Evolutionary conservation across 2,888 invertebrate species (phyloP), one percentile per base, ranked within the genome.

Genomic region (Hyles lineata): DNA sequence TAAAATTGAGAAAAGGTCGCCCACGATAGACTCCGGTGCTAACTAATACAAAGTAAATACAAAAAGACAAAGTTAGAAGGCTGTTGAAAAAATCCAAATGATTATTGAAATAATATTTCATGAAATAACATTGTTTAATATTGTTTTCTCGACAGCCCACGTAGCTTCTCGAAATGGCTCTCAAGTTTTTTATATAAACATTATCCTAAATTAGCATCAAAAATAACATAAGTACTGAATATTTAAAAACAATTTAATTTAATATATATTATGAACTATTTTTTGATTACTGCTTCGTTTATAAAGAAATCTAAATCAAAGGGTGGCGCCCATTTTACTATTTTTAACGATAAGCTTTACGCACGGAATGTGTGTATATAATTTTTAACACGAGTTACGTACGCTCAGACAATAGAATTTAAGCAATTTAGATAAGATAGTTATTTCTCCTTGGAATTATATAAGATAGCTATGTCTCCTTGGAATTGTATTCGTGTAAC

Each of bases 1-100:
- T 67, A 67, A 67, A 67, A 67, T 63, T 67, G 67, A 67, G 67
- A 67, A 67, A 67, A 67, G 67, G 67, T 67, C 67, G 67, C 67
- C n/a, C 17, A 23, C 21, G 50, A 23, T 23, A 23, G 50, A 50
- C 67, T 67, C 23, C 23, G 67, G 67, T 67, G 43, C 67, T 67
- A 67, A 67, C 67, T 67, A 67, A 67, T 67, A 67, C 67, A 67
- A 67, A 43, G 67, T 67, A 50, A 67, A 67, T 43, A 67, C 43
- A 67, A 50, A 67, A 9, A 50, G 67, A 67, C 17, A 67, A 43
- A 21, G 67, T 50, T 67, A 50, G 23, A 50, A 67, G 43, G 23
- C 23, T 17, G 23, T 23, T 7, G 32, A 21, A 67, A 67, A 67
- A 43, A 60, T 15, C 25, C 5, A 15, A 29, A 11, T 25, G 60